A percentile compares a stretch with the other conserved stretches of the same genome.
Conservation (phyloP, 2,113 vertebrate species). For the Copsychus sechellarum region DNA sequence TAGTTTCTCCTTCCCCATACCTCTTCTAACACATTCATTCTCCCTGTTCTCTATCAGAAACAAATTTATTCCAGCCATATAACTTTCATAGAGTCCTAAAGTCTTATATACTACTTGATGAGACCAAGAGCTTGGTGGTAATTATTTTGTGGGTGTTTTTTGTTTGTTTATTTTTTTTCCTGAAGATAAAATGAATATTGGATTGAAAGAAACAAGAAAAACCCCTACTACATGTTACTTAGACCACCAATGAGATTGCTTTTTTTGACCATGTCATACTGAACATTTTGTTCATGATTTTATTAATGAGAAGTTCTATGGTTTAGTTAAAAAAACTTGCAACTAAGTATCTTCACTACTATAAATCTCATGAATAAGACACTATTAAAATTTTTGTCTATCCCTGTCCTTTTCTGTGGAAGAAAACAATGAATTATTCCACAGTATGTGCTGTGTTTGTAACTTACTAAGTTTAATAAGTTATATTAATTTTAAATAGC, state of each 20-base stretch:
- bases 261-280: background rate
- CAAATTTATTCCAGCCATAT: background rate
- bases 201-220: background rate
- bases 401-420: background rate
- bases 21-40: background rate
- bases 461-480: background rate
- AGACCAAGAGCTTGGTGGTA: background rate
- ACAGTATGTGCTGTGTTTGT: background rate
- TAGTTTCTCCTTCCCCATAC: background rate
- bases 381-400: background rate
- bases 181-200: background rate
- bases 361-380: background rate
- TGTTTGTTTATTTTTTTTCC: too few species aligned
- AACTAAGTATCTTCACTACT: background rate
- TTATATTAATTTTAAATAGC: background rate
- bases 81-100: background rate
- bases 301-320: background rate
- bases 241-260: background rate
- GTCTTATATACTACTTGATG: background rate
- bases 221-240: accelerated
- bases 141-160: background rate
- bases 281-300: background rate
- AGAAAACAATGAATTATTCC: background rate
- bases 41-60: background rate
- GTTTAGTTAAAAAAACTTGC: background rate